Evolutionary conservation across 2,797 vertebrate genomes (phyloP), one percentile per base, ranked within the genome.

Genomic region (Falco concolor): DNA sequence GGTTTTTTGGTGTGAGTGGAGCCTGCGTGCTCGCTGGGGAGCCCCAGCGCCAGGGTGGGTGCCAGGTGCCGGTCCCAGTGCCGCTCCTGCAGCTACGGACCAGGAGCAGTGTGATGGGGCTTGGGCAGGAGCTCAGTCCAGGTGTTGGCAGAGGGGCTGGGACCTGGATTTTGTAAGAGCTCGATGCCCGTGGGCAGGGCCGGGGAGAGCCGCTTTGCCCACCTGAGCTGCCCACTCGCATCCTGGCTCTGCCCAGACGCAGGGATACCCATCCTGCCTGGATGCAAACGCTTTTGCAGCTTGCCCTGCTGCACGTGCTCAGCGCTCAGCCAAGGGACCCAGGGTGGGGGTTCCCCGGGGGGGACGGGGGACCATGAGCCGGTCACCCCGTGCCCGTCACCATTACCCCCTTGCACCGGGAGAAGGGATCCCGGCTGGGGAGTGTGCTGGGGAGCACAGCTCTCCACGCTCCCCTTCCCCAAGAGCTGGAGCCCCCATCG

Each of bases 121-220:
- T 40, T 12, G 50, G 7, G 40, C 4, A 0, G 59, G 27, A 27
- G 61, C 74, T 45, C 1, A 2, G 36, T 13, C 17, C 4, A 36
- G 36, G 8, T 0, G 1, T 23, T 27, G 5, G 6, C 13, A 3
- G 0, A 22, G n/a, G 20, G 32, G 8, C 52, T 77, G 0, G 4
- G 17, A 17, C 50, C 18, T 1, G 38, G 1, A 3, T 23, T 21
- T 54, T 25, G 47, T 32, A 3, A 0, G 8, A 60, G 25, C 27
- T 56, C 53, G 0, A 1, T 15, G 57, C n/a, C 52, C 1, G 1
- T 0, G 23, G 14, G 57, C 32, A 2, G 4, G 15, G 5, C 42
- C 18, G 22, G 49, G 5, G 36, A 36, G 38, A 19, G 8, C 63
- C 8, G 42, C 76, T 44, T 24, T 25, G 25, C 36, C 45, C 38